Evolutionary conservation across 2,113 vertebrate genomes (phyloP), one percentile per base, ranked within the genome.

Genomic region (Penelope pileata): DNA sequence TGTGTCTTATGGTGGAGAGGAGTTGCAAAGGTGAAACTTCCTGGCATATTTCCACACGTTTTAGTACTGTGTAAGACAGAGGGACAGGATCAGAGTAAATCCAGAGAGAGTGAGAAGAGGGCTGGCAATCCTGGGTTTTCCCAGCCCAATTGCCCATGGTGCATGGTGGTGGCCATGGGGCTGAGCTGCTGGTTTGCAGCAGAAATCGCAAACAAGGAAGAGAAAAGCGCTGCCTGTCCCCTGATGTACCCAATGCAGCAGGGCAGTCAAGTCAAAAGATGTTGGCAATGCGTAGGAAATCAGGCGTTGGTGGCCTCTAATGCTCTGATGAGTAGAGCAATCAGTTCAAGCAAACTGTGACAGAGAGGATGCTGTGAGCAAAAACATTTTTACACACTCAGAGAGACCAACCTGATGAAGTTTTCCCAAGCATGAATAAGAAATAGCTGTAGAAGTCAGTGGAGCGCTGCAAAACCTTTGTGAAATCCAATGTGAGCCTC

Each of bases 391-490:
- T 73, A 72, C 59, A 54, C 24, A 30, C 45, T 86, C 40, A 2
- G 60, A 81, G 78, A 67, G 59, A 32, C 42, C 50, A 45, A 43
- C 73, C 10, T 56, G 87, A 90, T 70, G 62, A 70, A 67, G 67
- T 34, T 92, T 75, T 48, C 59, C 51, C 36, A 62, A 86, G 84
- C 79, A 59, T 66, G 62, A 92, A 74, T 86, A 72, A 91, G 93
- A 50, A 94, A 77, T 63, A 16, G 29, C 63, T 50, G 45, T 7
- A 10, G 40, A 73, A 91, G 58, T 16, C 90, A 83, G 72, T 1
- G 75, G 60, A 80, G 63, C 3, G 3, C 59, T 67, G 42, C 62
- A 47, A 94, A 84, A 82, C 45, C 86, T 84, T 75, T 68, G 86
- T 38, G 70, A 73, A 54, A 77, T 26, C 34, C 2, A 7, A 32